Evolutionary conservation across 2,888 invertebrate species (phyloP).

Genomic region (Pollenia amentaria): DNA sequence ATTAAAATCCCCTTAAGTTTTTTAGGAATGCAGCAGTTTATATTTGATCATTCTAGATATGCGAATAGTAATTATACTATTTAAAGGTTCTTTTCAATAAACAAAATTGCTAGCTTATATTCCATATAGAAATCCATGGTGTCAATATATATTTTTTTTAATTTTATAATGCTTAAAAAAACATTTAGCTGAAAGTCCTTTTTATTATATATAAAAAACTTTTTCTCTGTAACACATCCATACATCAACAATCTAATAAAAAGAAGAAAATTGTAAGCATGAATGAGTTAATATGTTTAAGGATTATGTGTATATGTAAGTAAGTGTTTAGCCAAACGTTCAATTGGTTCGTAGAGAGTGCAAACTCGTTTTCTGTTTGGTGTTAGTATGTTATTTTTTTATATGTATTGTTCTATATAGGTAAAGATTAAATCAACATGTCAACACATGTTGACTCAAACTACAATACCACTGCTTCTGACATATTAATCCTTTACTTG

Average conservation of each 20-base stretch:
- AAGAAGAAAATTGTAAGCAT: not conserved
- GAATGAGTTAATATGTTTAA: conserved; percentile 8
- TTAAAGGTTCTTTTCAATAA: too few relatives aligned
- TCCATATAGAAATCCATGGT: too few relatives aligned
- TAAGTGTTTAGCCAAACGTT: not conserved
- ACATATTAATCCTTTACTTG: conserved; percentile 67
- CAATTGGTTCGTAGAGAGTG: conserved; percentile 12
- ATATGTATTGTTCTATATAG: conserved; percentile 31
- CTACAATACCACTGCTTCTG: conserved; percentile 60
- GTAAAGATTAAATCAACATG: conserved; percentile 68
- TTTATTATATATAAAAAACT: conserved; percentile 18
- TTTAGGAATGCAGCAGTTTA: too few relatives aligned
- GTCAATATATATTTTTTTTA: too few relatives aligned
- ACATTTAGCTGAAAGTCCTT: not conserved
- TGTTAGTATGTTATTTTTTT: not conserved
- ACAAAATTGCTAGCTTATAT: too few relatives aligned
- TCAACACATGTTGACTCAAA: conserved; percentile 58
- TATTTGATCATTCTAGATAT: too few relatives aligned
- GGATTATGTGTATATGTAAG: not conserved
- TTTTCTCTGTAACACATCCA: not conserved
- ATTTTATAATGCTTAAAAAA: too few relatives aligned
- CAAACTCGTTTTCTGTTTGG: not conserved
- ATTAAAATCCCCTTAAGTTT: too few relatives aligned
- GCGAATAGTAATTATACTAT: too few relatives aligned
- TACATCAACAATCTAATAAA: not conserved